Evolutionary conservation across 2,797 vertebrate genomes (phyloP), one percentile per base, ranked within the genome.

Genomic region (Myotis planiceps): DNA sequence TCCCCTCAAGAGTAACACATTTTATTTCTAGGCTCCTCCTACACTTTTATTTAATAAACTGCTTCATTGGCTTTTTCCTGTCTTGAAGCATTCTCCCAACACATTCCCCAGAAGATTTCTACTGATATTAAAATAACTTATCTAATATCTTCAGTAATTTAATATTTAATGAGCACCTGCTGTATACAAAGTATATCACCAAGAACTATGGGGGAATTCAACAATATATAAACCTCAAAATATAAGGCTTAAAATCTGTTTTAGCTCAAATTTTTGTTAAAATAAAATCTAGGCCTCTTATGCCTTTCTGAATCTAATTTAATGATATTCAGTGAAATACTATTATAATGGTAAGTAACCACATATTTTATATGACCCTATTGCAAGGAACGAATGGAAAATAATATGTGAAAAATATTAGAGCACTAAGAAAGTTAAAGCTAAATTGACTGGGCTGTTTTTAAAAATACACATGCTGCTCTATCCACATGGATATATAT

Each of bases 121-220:
- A 47, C 63, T 80, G 45, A 66, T 84, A 85, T 66, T 84, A 84
- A 92, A 83, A 88, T 87, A 83, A 84, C 60, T 60, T 58, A 37
- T 90, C 23, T 72, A 58, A 12, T 69, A 65, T 66, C 25, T 60
- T 63, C 74, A 75, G 0, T 58, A 51, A 18, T 58, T 96, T 88
- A 96, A 87, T 90, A 79, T 90, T 95, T 94, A 90, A 95, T 39
- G 60, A 92, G 60, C 63, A 91, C 86, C 88, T 92, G 55, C 72
- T 88, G 19, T 53, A 23, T 87, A 32, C n/a, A 58, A 51, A 88
- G 29, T 71, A 55, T 29, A 90, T 6, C 39, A 76, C 53, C 32
- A 16, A 25, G 51, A 92, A 37, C 82, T 83, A 23, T 3, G 7
- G 91, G 42, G 37, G 15, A 25, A 88, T 49, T 85, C 39, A 75